A percentile compares a stretch with the other conserved stretches of the same genome.
Evolutionary conservation across 2,797 vertebrate genomes (phyloP).

Genomic region (Siniperca undulata): DNA sequence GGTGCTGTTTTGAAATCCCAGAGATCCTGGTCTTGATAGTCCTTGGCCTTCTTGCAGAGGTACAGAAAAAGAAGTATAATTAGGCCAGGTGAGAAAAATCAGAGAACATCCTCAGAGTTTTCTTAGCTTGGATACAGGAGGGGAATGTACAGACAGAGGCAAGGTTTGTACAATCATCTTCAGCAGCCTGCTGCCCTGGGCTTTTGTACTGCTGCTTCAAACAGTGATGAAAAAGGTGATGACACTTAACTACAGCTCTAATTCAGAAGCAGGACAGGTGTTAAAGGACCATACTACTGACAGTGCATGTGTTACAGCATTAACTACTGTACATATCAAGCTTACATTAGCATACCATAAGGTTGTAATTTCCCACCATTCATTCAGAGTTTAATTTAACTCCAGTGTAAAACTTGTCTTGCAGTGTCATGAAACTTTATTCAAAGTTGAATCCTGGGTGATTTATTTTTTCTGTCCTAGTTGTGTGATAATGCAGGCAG

Average conservation of each 20-base stretch:
- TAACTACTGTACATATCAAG: not conserved
- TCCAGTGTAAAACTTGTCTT: not conserved
- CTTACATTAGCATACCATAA: not conserved
- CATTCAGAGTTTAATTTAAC: not conserved
- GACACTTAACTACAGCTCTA: slow-evolving; percentile 37
- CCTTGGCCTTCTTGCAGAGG: slow-evolving; percentile 41
- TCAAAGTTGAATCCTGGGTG: not conserved
- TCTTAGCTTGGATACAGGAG: slow-evolving; percentile 22
- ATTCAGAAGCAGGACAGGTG: slow-evolving; percentile 10
- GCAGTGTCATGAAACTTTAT: not conserved
- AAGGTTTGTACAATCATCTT: slow-evolving; percentile 3
- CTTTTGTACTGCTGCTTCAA: not conserved
- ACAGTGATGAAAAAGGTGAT: slow-evolving; percentile 19
- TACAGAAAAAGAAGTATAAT: slow-evolving; percentile 52
- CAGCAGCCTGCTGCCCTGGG: slow-evolving; percentile 7
- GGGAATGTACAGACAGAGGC: slow-evolving; percentile 19
- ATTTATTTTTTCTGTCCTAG: not conserved
- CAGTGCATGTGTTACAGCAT: not conserved
- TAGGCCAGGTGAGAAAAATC: slow-evolving; percentile 45
- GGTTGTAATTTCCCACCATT: not conserved
- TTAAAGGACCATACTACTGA: slow-evolving; percentile 16
- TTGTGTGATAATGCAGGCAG: not conserved
- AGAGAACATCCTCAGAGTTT: slow-evolving; percentile 51
- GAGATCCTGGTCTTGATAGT: slow-evolving; percentile 45
- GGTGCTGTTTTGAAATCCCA: slow-evolving; percentile 41